Conservation (phyloP, 2,888 invertebrate species). For the Ophion costatus region DNA sequence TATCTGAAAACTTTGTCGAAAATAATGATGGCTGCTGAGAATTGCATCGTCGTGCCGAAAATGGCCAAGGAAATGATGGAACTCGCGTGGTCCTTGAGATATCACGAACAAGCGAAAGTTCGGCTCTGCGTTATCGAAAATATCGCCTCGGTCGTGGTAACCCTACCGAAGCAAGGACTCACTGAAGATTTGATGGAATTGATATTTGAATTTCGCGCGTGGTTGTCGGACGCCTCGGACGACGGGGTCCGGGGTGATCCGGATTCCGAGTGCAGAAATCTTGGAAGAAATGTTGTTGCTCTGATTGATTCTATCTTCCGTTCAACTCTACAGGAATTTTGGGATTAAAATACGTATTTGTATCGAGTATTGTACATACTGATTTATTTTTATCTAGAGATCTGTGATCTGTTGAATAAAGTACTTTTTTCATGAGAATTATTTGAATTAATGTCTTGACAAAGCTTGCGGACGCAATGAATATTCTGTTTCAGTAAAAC, state of each 20-base stretch:
- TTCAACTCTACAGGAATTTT: slow-evolving; percentile 44
- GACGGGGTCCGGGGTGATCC: slow-evolving; percentile 87
- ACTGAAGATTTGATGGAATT: slow-evolving; percentile 86
- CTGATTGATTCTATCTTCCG: slow-evolving; percentile 84
- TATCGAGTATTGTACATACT: slow-evolving; percentile 24
- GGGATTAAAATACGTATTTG: neutral
- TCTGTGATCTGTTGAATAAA: slow-evolving; percentile 13
- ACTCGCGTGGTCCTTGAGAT: slow-evolving; percentile 88
- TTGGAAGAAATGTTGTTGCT: slow-evolving; percentile 87
- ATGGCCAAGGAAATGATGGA: slow-evolving; percentile 90
- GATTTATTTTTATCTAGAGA: slow-evolving; percentile 7
- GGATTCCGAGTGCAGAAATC: slow-evolving; percentile 87
- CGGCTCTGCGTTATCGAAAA: slow-evolving; percentile 88
- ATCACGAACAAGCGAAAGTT: slow-evolving; percentile 88
- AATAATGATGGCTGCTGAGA: slow-evolving; percentile 88
- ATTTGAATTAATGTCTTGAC: neutral
- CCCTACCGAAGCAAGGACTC: slow-evolving; percentile 86
- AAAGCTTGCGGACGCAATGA: too few relatives aligned
- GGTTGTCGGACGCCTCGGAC: slow-evolving; percentile 87
- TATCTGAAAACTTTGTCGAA: slow-evolving; percentile 89
- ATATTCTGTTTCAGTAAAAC: too few relatives aligned
- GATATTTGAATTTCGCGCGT: slow-evolving; percentile 87
- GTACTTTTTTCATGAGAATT: neutral
- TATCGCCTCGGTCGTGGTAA: slow-evolving; percentile 87
- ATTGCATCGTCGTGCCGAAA: slow-evolving; percentile 87